Evolutionary conservation across 2,888 invertebrate genomes (phyloP).

Genomic region (Andrena dorsata): DNA sequence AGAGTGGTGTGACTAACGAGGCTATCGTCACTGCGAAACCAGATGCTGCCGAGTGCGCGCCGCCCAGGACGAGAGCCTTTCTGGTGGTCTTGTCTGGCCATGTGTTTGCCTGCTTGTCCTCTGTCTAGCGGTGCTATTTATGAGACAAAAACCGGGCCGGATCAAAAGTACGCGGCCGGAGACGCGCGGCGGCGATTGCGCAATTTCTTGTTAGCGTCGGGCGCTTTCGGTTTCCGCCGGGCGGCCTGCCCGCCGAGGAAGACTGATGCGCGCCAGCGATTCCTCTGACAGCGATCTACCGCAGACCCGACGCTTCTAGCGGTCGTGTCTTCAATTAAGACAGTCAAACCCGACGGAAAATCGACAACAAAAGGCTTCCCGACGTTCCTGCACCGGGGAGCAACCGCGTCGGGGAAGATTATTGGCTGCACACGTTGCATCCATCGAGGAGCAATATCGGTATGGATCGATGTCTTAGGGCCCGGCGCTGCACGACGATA

Average conservation of each 20-base stretch:
- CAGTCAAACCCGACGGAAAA: neutral
- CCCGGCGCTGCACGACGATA: neutral
- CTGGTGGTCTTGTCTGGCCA: slow-evolving; percentile 71
- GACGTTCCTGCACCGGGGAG: no score
- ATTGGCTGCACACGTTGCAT: neutral
- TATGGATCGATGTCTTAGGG: slow-evolving; percentile 17
- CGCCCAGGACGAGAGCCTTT: slow-evolving; percentile 71
- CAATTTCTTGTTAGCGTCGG: slow-evolving; percentile 55
- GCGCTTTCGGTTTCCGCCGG: slow-evolving; percentile 41
- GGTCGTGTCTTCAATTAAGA: slow-evolving; percentile 24
- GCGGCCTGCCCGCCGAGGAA: neutral
- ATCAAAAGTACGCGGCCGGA: slow-evolving; percentile 60
- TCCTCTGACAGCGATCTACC: slow-evolving; percentile 12
- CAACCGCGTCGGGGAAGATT: neutral
- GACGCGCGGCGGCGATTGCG: slow-evolving; percentile 57
- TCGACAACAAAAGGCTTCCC: neutral
- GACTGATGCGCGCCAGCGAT: slow-evolving; percentile 40
- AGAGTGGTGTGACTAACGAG: slow-evolving; percentile 78
- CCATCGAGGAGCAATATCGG: neutral
- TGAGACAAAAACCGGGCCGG: slow-evolving; percentile 62
- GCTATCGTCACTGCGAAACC: slow-evolving; percentile 78
- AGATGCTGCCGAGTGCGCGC: slow-evolving; percentile 70
- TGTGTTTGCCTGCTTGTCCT: slow-evolving; percentile 60
- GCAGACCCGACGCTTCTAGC: neutral
- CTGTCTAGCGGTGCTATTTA: slow-evolving; percentile 63